Percentiles rank a stretch among this genome's conserved stretches.
phyloP scores from a whole-genome alignment of 2,113 vertebrate genomes.

The Pitta sordida region DNA sequence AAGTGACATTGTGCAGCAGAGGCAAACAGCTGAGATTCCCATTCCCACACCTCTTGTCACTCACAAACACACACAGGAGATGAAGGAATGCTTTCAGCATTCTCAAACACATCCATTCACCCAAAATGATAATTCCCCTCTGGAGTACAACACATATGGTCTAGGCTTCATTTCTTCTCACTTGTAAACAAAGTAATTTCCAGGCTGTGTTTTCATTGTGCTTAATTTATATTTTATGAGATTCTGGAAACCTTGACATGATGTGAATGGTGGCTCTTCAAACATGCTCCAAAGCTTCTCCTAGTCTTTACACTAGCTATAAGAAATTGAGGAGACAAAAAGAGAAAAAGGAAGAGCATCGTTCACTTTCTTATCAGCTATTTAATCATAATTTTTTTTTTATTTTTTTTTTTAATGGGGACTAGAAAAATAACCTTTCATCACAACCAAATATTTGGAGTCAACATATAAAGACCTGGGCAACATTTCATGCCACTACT shows the following conservation, averaged over 20 bases:
- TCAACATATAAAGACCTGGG: not conserved
- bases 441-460: not conserved
- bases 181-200: not conserved
- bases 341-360: not conserved
- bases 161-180: not conserved
- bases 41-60: not conserved
- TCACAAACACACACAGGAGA: not conserved
- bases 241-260: not conserved
- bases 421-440: not conserved
- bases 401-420: not conserved
- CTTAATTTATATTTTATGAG: slow-evolving; percentile 18
- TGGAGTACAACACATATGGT: not conserved
- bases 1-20: not conserved
- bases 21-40: not conserved
- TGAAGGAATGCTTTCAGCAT: rapidly evolving
- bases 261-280: not conserved
- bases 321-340: not conserved
- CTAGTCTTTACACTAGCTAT: not conserved
- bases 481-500: not conserved
- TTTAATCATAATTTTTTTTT: not conserved
- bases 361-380: not conserved
- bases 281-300: not conserved
- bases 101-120: not conserved
- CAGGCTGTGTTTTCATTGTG: not conserved
- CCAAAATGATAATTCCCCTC: not conserved